Evolutionary conservation across 2,888 invertebrate species (phyloP).

Genomic region (Uloborus plumipes): DNA sequence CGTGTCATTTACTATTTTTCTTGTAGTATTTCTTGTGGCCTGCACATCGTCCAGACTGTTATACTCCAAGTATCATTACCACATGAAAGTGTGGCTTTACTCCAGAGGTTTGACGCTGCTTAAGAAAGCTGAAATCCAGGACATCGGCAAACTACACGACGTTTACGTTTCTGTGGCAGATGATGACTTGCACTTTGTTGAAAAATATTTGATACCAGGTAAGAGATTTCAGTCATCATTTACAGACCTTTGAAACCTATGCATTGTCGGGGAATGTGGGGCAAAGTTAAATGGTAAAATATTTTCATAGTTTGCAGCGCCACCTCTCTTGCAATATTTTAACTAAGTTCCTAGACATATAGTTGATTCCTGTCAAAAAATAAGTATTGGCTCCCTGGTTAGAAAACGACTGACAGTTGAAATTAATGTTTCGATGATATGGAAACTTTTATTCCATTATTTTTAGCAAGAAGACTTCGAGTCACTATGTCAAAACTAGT

Average conservation of each 20-base stretch:
- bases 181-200: not conserved
- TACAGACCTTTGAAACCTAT: not conserved
- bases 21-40: constrained; percentile 4
- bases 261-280: no score
- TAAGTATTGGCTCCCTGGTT: no score
- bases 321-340: no score
- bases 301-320: no score
- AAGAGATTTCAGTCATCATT: not conserved
- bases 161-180: constrained; percentile 16
- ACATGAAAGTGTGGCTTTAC: constrained; percentile 39
- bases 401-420: no score
- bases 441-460: no score
- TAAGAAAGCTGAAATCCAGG: constrained; percentile 1
- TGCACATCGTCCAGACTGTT: not conserved
- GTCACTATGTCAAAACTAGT: no score
- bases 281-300: no score
- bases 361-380: no score
- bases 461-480: no score
- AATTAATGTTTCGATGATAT: no score
- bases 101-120: constrained; percentile 26
- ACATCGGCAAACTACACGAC: constrained; percentile 7
- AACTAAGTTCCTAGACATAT: no score
- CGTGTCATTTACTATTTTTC: not conserved
- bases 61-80: constrained; percentile 25
- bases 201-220: constrained; percentile 17